These are phyloP conservation scores for Drosophila setosimentum DNA, from an alignment of 2,888 invertebrate genomes.

Conservation along the genomic window DNA sequence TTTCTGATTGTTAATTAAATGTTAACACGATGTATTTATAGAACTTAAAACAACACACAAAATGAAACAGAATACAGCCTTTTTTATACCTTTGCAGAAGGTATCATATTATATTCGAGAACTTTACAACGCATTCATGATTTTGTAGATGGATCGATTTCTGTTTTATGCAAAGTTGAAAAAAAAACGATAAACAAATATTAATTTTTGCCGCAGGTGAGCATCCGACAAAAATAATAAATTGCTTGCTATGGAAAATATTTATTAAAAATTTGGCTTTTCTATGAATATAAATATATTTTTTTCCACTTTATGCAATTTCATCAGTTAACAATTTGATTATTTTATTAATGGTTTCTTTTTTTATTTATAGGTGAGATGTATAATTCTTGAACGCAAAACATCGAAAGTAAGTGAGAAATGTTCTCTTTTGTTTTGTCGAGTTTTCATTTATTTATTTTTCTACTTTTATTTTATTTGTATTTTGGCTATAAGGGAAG, in stretches of 20 bases:
- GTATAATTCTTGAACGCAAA: not conserved
- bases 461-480: not conserved
- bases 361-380: not conserved
- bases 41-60: not conserved
- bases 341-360: constrained; percentile 5
- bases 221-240: not conserved
- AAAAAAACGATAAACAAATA: not conserved
- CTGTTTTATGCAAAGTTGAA: not conserved
- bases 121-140: not conserved
- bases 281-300: not conserved
- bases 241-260: not conserved
- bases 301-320: not conserved
- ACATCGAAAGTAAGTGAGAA: not conserved
- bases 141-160: not conserved
- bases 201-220: not conserved
- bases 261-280: not conserved
- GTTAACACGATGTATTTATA: constrained; percentile 31
- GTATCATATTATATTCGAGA: not conserved
- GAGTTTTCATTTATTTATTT: not conserved
- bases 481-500: constrained; percentile 21
- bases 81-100: constrained; percentile 1
- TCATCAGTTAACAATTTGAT: not conserved
- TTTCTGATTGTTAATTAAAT: constrained; percentile 52
- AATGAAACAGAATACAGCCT: constrained; percentile 10
- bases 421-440: constrained; percentile 7